A percentile compares a stretch with the other conserved stretches of the same genome.
Evolutionary conservation across 2,797 vertebrate genomes (phyloP).

Genomic region (Arrhamphus sclerolepis): DNA sequence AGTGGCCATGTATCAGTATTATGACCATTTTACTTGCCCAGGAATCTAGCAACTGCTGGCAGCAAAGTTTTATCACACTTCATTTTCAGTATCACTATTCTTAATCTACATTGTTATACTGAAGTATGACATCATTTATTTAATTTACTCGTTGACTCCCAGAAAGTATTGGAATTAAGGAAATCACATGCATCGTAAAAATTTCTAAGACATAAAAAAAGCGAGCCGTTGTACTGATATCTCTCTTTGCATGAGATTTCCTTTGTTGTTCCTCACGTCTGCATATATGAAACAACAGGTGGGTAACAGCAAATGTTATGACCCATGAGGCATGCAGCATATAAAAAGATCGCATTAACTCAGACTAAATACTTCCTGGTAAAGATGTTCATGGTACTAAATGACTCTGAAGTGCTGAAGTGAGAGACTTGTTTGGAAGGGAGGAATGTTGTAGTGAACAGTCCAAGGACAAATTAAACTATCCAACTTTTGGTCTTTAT

Average conservation of each 20-base stretch:
- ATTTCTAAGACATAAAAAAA: slow-evolving; percentile 2
- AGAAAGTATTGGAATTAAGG: background rate
- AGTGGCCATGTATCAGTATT: no score
- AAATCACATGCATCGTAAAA: background rate
- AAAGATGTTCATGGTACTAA: slow-evolving; percentile 39
- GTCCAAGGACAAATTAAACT: background rate
- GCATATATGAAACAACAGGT: slow-evolving; percentile 58
- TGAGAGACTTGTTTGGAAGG: slow-evolving; percentile 8
- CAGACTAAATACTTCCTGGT: slow-evolving; percentile 44
- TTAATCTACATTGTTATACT: background rate
- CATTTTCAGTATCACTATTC: background rate
- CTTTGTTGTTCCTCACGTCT: slow-evolving; percentile 17
- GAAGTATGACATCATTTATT: background rate
- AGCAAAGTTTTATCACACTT: no score
- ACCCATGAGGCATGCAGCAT: slow-evolving; percentile 53
- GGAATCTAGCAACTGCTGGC: no score
- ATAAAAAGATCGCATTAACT: slow-evolving; percentile 61
- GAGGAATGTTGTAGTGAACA: background rate
- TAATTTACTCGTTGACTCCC: background rate
- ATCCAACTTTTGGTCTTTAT: background rate
- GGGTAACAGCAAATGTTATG: slow-evolving; percentile 49
- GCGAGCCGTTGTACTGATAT: slow-evolving; percentile 5
- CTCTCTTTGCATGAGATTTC: slow-evolving; percentile 7
- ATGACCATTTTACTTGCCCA: no score
- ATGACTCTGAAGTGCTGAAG: background rate